These are phyloP conservation scores for Pterostichus madidus DNA, from an alignment of 2,888 invertebrate species.

Conservation along the genomic window DNA sequence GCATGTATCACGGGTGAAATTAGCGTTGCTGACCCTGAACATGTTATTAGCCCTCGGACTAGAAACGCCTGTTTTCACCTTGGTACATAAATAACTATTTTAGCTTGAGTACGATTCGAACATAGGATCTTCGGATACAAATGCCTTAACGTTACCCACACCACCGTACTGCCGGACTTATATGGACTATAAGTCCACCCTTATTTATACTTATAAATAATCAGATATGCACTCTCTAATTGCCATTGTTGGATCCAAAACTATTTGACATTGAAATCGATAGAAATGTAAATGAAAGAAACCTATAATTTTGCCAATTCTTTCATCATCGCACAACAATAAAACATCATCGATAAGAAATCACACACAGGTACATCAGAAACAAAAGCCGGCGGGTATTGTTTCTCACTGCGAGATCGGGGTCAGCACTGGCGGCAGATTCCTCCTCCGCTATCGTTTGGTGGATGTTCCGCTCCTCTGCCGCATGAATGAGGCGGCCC, in stretches of 20 bases:
- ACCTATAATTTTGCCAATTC: background rate
- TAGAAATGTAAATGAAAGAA: background rate
- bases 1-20: too few species aligned
- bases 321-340: conserved; percentile 4
- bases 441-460: conserved; percentile 1
- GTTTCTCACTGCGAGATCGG: conserved; percentile 1
- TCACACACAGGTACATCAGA: background rate
- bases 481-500: background rate
- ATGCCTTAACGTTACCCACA: too few species aligned
- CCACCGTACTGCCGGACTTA: too few species aligned
- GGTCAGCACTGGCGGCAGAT: conserved; percentile 15
- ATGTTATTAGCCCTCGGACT: too few species aligned
- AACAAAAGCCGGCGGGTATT: conserved; percentile 24
- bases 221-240: too few species aligned
- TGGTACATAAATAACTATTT: too few species aligned
- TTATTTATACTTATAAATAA: too few species aligned
- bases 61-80: too few species aligned
- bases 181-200: too few species aligned
- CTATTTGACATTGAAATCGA: background rate
- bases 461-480: background rate
- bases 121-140: too few species aligned
- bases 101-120: too few species aligned
- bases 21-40: too few species aligned
- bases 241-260: background rate
- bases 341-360: background rate